These are phyloP conservation scores for Copidosoma aretas DNA, from an alignment of 2,888 invertebrate genomes.

Conservation along the genomic window DNA sequence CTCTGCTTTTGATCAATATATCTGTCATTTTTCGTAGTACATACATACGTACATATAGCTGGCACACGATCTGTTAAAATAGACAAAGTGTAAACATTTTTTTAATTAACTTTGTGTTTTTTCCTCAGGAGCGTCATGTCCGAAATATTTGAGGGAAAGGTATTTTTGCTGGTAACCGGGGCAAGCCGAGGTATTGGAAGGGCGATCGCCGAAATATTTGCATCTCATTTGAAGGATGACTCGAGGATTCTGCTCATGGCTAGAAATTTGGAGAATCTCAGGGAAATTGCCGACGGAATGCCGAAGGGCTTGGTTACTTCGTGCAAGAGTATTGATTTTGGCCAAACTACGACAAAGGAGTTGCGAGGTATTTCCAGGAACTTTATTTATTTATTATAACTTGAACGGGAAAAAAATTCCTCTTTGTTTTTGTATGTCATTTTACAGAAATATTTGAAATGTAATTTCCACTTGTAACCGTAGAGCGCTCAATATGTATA, in stretches of 20 bases:
- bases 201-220: conserved; percentile 76
- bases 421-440: no score
- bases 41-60: no score
- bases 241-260: conserved; percentile 81
- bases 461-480: no score
- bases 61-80: no score
- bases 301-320: conserved; percentile 64
- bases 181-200: conserved; percentile 89
- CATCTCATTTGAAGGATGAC: conserved; percentile 68
- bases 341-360: conserved; percentile 39
- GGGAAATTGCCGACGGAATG: conserved; percentile 67
- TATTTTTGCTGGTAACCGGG: conserved; percentile 75
- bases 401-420: no score
- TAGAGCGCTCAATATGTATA: no score
- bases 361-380: conserved; percentile 17
- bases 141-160: conserved; percentile 51
- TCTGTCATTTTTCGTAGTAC: no score
- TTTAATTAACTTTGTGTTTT: no score
- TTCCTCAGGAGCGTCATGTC: conserved; percentile 14
- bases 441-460: no score
- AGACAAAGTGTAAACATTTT: no score
- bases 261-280: conserved; percentile 71
- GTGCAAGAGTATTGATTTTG: conserved; percentile 61
- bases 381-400: no score
- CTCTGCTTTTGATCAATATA: no score